These are phyloP conservation scores for Charina bottae DNA, from an alignment of 2,113 vertebrate species.

Conservation along the genomic window DNA sequence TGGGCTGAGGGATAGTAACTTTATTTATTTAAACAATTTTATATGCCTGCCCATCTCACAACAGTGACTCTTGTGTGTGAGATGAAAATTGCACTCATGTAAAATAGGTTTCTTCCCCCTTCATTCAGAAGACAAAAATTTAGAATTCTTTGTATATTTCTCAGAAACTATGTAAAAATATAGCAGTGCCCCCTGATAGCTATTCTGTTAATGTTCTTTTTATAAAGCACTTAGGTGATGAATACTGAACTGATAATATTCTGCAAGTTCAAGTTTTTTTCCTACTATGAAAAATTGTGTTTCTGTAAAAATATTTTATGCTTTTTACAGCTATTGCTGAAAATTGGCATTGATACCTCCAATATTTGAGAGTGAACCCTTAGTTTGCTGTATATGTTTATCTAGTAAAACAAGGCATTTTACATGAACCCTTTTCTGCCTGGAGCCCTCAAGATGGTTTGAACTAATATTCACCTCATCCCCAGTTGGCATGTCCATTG, in stretches of 20 bases:
- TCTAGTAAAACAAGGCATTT: background rate
- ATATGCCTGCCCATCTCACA: too few relatives aligned
- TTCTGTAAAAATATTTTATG: background rate
- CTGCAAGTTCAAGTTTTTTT: background rate
- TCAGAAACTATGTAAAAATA: background rate
- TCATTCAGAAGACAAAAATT: background rate
- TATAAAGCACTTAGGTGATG: background rate
- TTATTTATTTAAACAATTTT: too few relatives aligned
- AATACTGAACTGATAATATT: background rate
- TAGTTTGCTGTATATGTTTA: background rate
- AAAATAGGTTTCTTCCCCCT: background rate
- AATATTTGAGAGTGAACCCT: background rate
- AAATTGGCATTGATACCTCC: background rate
- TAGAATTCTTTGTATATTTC: background rate
- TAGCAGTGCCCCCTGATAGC: background rate
- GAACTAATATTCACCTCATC: background rate
- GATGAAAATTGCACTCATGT: background rate
- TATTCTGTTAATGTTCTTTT: background rate
- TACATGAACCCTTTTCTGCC: background rate
- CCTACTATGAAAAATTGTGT: background rate
- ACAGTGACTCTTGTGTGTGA: too few relatives aligned
- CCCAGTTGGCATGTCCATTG: background rate
- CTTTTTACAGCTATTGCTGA: background rate
- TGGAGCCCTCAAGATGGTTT: background rate
- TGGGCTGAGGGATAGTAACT: background rate